Percentiles rank a stretch among this genome's conserved stretches.
Evolutionary conservation across 1,140 invertebrate species (phyloP).

Genomic region (Diachasma alloeum): DNA sequence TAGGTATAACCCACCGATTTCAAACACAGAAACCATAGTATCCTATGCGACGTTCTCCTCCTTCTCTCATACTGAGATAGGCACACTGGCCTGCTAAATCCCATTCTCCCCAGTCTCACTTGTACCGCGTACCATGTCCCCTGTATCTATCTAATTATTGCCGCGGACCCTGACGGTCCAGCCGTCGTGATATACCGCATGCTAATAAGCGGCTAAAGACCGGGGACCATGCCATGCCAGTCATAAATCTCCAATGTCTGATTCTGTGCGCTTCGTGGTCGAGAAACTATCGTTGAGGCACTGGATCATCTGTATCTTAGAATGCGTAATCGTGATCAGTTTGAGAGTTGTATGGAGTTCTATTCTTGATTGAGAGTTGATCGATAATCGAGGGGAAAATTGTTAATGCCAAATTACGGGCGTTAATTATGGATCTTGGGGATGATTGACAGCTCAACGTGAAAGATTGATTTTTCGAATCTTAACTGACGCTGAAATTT

Average conservation of each 20-base stretch:
- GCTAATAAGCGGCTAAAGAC: conserved; percentile 68
- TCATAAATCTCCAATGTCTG: conserved; percentile 61
- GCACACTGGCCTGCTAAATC: conserved; percentile 42
- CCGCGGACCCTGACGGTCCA: conserved; percentile 54
- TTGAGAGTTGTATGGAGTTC: not conserved
- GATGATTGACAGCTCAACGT: too few species aligned
- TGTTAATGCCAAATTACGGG: too few species aligned
- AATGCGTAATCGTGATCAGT: not conserved
- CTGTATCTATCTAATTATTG: conserved; percentile 67
- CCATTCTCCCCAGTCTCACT: conserved; percentile 38
- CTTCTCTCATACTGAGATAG: conserved; percentile 41
- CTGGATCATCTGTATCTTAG: not conserved
- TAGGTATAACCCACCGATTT: conserved; percentile 7
- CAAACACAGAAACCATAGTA: conserved; percentile 18
- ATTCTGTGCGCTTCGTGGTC: conserved; percentile 48
- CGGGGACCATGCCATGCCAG: conserved; percentile 52
- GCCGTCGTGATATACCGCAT: conserved; percentile 64
- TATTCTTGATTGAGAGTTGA: too few species aligned
- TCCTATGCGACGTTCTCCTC: conserved; percentile 18
- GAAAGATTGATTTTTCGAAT: too few species aligned
- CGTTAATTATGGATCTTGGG: too few species aligned
- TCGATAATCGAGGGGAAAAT: too few species aligned
- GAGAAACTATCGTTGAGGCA: conserved; percentile 11
- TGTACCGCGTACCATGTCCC: conserved; percentile 46
- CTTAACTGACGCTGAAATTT: too few species aligned